Base-by-base conservation (phyloP, 2,113 vertebrate genomes). In the Synchiropus splendidus region DNA sequence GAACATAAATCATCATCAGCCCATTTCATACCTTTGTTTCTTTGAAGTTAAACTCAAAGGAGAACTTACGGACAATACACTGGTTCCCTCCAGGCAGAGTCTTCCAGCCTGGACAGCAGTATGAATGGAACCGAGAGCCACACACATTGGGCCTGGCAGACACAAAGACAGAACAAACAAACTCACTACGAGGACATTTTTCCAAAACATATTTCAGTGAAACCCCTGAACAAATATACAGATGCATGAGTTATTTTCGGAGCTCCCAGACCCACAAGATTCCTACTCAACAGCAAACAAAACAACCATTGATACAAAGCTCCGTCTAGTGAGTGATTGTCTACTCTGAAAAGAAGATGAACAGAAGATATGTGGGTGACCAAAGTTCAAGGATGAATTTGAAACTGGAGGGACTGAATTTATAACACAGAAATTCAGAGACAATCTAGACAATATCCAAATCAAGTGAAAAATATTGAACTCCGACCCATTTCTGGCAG, bases 91-190 rank as follows among this genome's bases (percentile, higher is more conserved):
- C 94, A 0, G 94, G 92, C 52, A 99, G 87, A 0, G 94, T 99
- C 84, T 97, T 99, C 95, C 95, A 99, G 49, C 95, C 95, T 0
- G 95, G 95, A 37, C 95, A 99, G 82, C 95, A 99, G 67, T 97
- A 99, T 14, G 95, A 98, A 43, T 99, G 93, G 72, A 94, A 98
- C 61, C 94, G 90, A 17, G 95, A 99, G 59, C 95, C 95, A 10
- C 95, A 99, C 48, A 98, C 94, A 4, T 99, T 99, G 27, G 95
- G 95, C 57, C 95, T 99, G 78, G 39, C 17, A 54, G 35, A 56
- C 36, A 51, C 18, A 51, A 67, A 50, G 9, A 51, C 43, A 68
- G 38, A 66, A 47, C 42, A 65, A 66, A 63, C 36, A 71, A 57
- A 45, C 51, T 71, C 16, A 58, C 1, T 37, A 42, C 18, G 50